These are phyloP conservation scores for Drosophila tristis DNA, from an alignment of 1,140 invertebrate species.

Conservation along the genomic window DNA sequence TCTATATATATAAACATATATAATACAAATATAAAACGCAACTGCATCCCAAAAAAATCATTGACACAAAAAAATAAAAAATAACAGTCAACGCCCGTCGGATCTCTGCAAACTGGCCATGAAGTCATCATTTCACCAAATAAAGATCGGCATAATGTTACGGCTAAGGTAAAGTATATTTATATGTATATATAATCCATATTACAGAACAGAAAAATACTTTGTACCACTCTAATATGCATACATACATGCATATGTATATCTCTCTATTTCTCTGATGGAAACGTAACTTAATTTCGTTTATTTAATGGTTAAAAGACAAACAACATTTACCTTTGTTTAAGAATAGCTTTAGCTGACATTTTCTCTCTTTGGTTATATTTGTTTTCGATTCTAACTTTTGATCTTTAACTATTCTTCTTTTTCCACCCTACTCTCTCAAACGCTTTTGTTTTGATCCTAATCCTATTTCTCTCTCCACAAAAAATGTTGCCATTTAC, in stretches of 20 bases:
- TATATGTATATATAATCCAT: slow-evolving; percentile 37
- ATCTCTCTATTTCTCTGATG: slow-evolving; percentile 9
- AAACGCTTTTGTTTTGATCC: slow-evolving; percentile 44
- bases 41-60: slow-evolving; percentile 64
- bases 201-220: slow-evolving; percentile 17
- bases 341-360: slow-evolving; percentile 35
- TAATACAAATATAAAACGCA: slow-evolving; percentile 47
- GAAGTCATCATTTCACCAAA: slow-evolving; percentile 95
- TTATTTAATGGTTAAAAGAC: slow-evolving; percentile 28
- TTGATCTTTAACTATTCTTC: slow-evolving; percentile 28
- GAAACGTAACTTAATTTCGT: slow-evolving; percentile 30
- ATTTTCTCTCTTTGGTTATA: slow-evolving; percentile 25
- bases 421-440: slow-evolving; percentile 28
- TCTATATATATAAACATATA: slow-evolving; percentile 49
- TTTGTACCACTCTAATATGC: slow-evolving; percentile 1
- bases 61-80: slow-evolving; percentile 41
- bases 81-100: slow-evolving; percentile 93
- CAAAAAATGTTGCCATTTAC: slow-evolving; percentile 14
- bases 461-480: slow-evolving; percentile 25
- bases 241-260: too few species aligned
- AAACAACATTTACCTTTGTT: slow-evolving; percentile 33
- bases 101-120: slow-evolving; percentile 94
- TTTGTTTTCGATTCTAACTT: slow-evolving; percentile 39
- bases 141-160: slow-evolving; percentile 91
- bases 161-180: slow-evolving; percentile 89